Evolutionary conservation across 2,797 vertebrate genomes (phyloP).

Genomic region (Melanotaenia parkinsoni): DNA sequence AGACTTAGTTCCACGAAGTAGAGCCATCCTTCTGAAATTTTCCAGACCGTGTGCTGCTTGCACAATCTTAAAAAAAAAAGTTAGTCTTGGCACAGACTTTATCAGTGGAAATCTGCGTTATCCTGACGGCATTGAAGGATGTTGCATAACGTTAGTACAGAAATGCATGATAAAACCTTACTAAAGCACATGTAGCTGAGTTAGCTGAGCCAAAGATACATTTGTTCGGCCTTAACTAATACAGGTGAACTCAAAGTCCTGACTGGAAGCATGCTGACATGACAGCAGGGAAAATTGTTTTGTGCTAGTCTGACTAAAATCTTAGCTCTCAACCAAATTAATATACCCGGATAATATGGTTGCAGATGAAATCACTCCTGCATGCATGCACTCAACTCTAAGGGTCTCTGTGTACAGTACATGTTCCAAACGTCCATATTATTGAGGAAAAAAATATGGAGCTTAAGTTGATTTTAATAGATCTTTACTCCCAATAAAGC

Average conservation of each 20-base stretch:
- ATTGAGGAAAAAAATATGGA: not conserved
- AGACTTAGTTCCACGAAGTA: not conserved
- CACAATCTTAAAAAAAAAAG: not conserved
- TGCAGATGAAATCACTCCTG: not conserved
- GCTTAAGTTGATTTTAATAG: not conserved
- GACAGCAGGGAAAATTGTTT: not conserved
- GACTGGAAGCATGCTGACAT: not conserved
- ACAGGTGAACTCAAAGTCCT: not conserved
- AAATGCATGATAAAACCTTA: not conserved
- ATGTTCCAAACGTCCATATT: not conserved
- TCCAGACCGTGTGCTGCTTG: not conserved
- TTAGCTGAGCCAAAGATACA: not conserved
- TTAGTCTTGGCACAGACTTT: not conserved
- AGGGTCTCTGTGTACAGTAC: too few species aligned
- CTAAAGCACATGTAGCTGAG: not conserved
- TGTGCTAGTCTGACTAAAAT: not conserved
- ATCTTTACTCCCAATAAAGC: not conserved
- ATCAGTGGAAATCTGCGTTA: too few species aligned
- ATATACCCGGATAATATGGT: not conserved
- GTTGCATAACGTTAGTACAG: not conserved
- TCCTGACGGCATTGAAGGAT: not conserved
- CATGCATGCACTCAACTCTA: not conserved
- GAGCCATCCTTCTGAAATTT: not conserved
- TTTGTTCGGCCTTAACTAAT: not conserved
- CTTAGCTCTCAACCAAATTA: not conserved